These are phyloP conservation scores for Empis stercorea DNA, from an alignment of 2,888 invertebrate species.

Conservation along the genomic window DNA sequence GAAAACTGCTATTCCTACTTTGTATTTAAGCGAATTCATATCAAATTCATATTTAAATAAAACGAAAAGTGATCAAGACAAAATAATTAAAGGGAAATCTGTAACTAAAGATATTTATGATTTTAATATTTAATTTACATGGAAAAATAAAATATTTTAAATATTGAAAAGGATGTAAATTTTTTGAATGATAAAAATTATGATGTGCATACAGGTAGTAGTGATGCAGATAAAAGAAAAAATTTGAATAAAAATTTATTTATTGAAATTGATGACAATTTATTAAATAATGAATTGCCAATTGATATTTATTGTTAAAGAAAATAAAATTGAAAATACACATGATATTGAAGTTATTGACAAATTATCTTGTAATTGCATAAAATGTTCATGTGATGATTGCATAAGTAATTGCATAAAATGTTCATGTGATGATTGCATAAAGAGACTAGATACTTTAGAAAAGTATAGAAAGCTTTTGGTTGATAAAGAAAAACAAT, in stretches of 20 bases:
- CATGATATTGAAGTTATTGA: not conserved
- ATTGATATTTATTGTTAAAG: not conserved
- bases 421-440: not conserved
- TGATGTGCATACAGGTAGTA: too few species aligned
- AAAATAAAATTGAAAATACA: not conserved
- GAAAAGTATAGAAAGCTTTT: not conserved
- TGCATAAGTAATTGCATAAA: not conserved
- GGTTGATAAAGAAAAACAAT: not conserved
- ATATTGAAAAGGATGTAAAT: too few species aligned
- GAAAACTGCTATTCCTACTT: not conserved
- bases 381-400: not conserved
- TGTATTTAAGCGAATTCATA: not conserved
- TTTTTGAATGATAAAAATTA: too few species aligned
- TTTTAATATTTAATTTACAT: not conserved
- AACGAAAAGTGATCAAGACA: not conserved
- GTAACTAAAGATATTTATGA: not conserved
- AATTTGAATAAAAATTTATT: too few species aligned
- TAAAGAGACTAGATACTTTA: not conserved
- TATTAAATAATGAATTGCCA: not conserved
- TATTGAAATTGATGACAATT: too few species aligned
- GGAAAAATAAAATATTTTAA: not conserved
- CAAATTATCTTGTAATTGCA: not conserved
- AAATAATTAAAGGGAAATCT: not conserved
- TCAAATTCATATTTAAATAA: not conserved
- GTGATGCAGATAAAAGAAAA: too few species aligned